Base-by-base conservation (phyloP, 2,797 vertebrate genomes). In the Schizopygopsis malacanthus region DNA sequence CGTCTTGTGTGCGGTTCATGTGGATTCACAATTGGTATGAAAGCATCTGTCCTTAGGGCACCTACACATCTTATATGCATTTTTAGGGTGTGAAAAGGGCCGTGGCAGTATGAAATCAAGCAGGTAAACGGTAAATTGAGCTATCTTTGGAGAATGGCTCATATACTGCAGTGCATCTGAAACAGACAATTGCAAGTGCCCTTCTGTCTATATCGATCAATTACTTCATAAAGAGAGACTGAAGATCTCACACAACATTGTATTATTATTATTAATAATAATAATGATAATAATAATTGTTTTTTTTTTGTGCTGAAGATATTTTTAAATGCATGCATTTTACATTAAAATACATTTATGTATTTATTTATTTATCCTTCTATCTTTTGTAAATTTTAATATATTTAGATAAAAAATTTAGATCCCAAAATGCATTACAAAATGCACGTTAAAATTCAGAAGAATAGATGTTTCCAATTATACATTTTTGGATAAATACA, bases 41-140 rank as follows among this genome's bases (percentile, higher is more conserved):
- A 79, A 63, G n/a, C 56, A 18, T 45, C n/a, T 45, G 70, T 43
- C 70, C 70, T 43, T 28, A 63, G n/a, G 59, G 41, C 39, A 45
- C 2, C n/a, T 20, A 43, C 56, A 28, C 15, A 79, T 25, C 22
- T 28, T 20, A n/a, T 28, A 41, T 79, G 77, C 54, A 22, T 79
- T 61, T 65, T 63, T 9, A 65, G n/a, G n/a, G 25, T 65, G 78
- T 65, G 41, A 65, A 79, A 79, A 79, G 56, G 15, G 15, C 4
- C 4, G 1, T 79, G n/a, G 28, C 54, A 20, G 8, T 43, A 16
- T 47, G n/a, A 79, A 65, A 65, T 61, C 41, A 25, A 65, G 41
- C 0, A 4, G 37, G 22, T 59, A 78, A 43, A n/a, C 22, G 10
- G 1, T 59, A n/a, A 43, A 59, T 78, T 3, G 22, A 59, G 37